Base-by-base conservation (phyloP, 2,888 invertebrate genomes). In the Hypomecis atomaria region DNA sequence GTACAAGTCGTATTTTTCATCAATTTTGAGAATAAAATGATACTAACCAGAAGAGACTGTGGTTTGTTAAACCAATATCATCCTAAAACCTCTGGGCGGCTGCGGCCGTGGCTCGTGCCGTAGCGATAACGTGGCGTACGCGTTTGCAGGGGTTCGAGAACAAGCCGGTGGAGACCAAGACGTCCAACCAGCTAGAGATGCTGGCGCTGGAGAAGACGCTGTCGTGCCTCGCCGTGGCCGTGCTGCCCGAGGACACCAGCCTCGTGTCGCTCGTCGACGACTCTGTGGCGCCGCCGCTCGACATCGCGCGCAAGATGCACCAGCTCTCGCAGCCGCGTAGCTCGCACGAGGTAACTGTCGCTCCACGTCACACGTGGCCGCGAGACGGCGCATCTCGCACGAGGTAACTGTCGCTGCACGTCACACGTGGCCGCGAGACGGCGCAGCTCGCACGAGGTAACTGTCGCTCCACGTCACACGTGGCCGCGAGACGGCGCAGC, bases 141-240 rank as follows among this genome's bases (percentile, higher is more conserved):
- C 6, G 54, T 63, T 65, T 57, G 57, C 11, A 92, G 90, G 92
- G 91, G 43, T 94, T 93, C 81, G 91, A 94, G 82, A 92, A 91
- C 75, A 89, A 92, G 82, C 92, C 89, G 45, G 89, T 92, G 5
- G 94, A 94, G 76, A 86, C 90, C 0, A 94, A 94, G 75, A 87
- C 94, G 0, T 94, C 94, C 1, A 93, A 92, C 53, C 90, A 94
- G 74, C 93, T 97, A 67, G 96, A 96, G 86, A 94, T 94, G 89
- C 82, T 96, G 38, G 95, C 96, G 1, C 87, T 96, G 48, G 95
- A 96, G 62, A 94, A 95, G 78, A 92, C 92, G 5, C 86, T 95
- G 43, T 93, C 89, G 59, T 94, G 95, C 79, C 89, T 92, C 66
- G 93, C 96, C 10, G 87, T 93, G 0, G 94, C 94, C 55, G 86